These are phyloP conservation scores for Sesamia inferens DNA, from an alignment of 2,888 invertebrate species.

Conservation along the genomic window DNA sequence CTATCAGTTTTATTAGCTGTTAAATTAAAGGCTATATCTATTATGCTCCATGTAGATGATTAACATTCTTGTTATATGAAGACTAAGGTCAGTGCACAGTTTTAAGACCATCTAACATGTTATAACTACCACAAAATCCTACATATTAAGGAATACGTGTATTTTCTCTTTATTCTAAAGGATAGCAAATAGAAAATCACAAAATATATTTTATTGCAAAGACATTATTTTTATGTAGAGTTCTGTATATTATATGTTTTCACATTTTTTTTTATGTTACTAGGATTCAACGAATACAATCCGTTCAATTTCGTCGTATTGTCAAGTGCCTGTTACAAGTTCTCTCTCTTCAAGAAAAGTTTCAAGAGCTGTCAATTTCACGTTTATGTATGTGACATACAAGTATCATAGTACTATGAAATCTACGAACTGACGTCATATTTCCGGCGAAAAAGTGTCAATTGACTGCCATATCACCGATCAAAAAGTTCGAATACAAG, in stretches of 20 bases:
- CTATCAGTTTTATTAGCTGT: slow-evolving; percentile 52
- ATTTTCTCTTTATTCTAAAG: too few species aligned
- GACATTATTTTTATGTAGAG: too few species aligned
- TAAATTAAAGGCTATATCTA: slow-evolving; percentile 48
- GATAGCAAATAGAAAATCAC: too few species aligned
- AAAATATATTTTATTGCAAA: too few species aligned
- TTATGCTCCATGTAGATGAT: slow-evolving; percentile 44
- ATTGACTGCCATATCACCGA: background rate
- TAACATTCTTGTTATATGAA: slow-evolving; percentile 44
- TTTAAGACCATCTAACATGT: too few species aligned
- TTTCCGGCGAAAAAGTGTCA: slow-evolving; percentile 13
- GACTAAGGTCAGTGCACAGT: slow-evolving; percentile 29
- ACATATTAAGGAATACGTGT: too few species aligned
- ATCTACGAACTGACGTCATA: background rate
- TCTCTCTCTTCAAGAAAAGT: slow-evolving; percentile 25
- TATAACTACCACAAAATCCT: too few species aligned
- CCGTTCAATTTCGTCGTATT: too few species aligned
- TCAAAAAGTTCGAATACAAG: slow-evolving; percentile 13
- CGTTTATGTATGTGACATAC: slow-evolving; percentile 1
- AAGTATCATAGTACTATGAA: background rate
- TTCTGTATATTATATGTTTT: too few species aligned
- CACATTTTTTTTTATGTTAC: too few species aligned
- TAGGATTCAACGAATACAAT: background rate
- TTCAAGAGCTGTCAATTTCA: slow-evolving; percentile 23
- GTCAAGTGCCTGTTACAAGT: slow-evolving; percentile 7